Evolutionary conservation across 1,140 invertebrate species (phyloP), one percentile per base, ranked within the genome.

Genomic region (Uloborus diversus): DNA sequence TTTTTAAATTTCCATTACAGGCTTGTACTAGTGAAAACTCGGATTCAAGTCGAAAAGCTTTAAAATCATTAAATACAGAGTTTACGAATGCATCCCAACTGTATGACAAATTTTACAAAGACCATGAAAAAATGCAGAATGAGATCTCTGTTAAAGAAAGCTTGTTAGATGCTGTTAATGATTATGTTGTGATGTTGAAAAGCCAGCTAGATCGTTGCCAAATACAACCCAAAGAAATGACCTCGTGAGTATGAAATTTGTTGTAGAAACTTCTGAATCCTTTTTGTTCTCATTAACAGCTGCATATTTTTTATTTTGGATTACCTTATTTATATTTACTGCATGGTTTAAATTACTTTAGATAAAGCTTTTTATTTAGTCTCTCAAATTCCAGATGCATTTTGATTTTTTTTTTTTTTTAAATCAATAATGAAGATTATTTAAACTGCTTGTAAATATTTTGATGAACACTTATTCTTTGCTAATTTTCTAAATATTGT

Each of bases 131-230:
- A 79, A 91, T 92, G 23, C 88, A 90, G 25, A 90, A 92, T 83
- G 94, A 97, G 84, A 90, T 97, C 2, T 90, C 92, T 82, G 86
- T 92, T 47, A 96, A 95, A 84, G 91, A 92, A 64, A 92, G 94
- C 85, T 94, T 94, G 4, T 86, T 96, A 35, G 92, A 94, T 84
- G 93, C 94, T 23, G 95, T 96, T 83, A 90, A 89, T 57, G 94
- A 96, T 86, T 92, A 94, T 1, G 91, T 96, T 1, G 90, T 90
- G 83, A 92, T 97, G 87, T 95, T 97, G 86, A 92, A 96, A 85
- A 94, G 95, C 80, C 96, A 98, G 11, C 23, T 65, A 27, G 49
- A 59, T n/a, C 47, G n/a, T n/a, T 53, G 37, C 61, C 73, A 76
- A 27, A 73, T 61, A 25, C 33, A 65, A 20, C 23, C 62, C 42